Evolutionary conservation across 1,140 invertebrate genomes (phyloP), one percentile per base, ranked within the genome.

Genomic region (Drosophila saltans): DNA sequence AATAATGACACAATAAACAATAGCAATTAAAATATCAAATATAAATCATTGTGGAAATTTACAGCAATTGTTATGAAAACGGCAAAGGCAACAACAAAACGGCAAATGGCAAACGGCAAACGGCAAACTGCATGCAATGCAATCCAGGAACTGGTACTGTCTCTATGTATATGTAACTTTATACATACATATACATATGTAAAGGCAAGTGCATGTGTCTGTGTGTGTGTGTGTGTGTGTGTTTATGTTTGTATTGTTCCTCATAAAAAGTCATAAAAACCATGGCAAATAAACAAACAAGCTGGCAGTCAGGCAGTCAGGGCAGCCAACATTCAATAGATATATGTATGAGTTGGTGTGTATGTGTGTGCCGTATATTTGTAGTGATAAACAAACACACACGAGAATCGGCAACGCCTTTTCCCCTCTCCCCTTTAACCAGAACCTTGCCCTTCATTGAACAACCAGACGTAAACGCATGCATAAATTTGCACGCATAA

Each of bases 1-100:
- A 89, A 88, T 89, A 89, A 88, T 88, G 85, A 89, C 84, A 88
- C 84, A 88, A 88, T 88, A 88, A 88, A 88, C 84, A 88, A 88
- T 82, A 84, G 84, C 84, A 88, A 88, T 88, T 88, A 88, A 88
- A 88, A 88, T 88, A 88, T 88, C 84, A 89, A 89, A 80, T 76
- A 88, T 88, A 89, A 88, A 88, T 88, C 84, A 88, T 83, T 84
- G 80, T 89, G 81, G 67, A 86, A 88, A 86, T 86, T 83, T 77
- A 88, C 80, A 89, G 63, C 83, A 74, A 88, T 77, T 82, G 78
- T 78, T 69, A 75, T 76, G 72, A 72, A 85, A 78, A 59, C 68
- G 33, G 21, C 21, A 9, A 10, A 6, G 8, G 16, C 75, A 78
- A 85, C 69, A 70, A 55, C 43, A 58, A 66, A 81, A 75, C 33